Conservation (phyloP, 2,797 vertebrate species). For the Scolopax bukidnonensis region DNA sequence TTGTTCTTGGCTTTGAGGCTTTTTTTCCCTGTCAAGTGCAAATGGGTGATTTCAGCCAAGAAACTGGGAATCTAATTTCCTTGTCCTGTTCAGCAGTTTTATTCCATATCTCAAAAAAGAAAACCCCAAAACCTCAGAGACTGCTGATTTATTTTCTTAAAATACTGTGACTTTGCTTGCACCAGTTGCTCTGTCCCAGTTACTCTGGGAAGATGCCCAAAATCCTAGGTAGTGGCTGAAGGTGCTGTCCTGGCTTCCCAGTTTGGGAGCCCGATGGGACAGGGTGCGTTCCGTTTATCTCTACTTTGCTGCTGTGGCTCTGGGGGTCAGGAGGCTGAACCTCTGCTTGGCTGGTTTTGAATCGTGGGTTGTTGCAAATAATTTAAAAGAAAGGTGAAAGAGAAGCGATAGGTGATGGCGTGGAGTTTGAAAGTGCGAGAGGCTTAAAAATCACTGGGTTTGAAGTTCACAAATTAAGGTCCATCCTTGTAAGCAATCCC, state of each 20-base stretch:
- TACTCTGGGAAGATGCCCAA: not conserved
- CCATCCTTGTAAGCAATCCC: not conserved
- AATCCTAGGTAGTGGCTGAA: not conserved
- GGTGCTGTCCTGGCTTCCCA: not conserved
- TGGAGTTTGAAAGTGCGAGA: not conserved
- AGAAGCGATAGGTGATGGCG: fast-evolving
- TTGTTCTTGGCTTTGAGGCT: not conserved
- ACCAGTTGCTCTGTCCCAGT: not conserved
- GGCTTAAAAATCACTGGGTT: not conserved
- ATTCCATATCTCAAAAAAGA: not conserved
- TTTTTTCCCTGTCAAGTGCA: not conserved
- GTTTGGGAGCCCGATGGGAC: fast-evolving
- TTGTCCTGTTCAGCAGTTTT: not conserved
- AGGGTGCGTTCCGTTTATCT: not conserved
- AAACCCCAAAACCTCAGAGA: not conserved
- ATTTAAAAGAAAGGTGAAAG: not conserved
- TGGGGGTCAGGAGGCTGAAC: not conserved
- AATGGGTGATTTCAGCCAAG: not conserved
- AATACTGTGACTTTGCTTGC: not conserved
- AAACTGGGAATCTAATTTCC: not conserved
- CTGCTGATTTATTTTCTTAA: not conserved
- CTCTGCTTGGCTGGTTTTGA: not conserved
- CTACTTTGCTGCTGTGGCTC: fast-evolving
- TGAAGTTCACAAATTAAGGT: not conserved
- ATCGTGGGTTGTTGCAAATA: not conserved